phyloP scores from a whole-genome alignment of 1,140 invertebrate genomes.

The honey bee (Apis mellifera) region Amel_HAv3.1 CM009939.2:9211001-9211500 shows the following conservation, averaged over 20 bases:
- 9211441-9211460: conserved; percentile 13
- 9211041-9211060: too few relatives aligned
- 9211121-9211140: background rate
- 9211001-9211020: too few relatives aligned
- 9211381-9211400: conserved; percentile 31
- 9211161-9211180: background rate
- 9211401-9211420: conserved; percentile 10
- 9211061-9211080: background rate
- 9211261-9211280: too few relatives aligned
- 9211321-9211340: conserved; percentile 50
- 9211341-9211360: conserved; percentile 25
- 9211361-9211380: conserved; percentile 25
- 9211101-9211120: background rate
- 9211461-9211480: background rate
- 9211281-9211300: conserved; percentile 15
- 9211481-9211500: conserved; percentile 5
- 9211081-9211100: background rate
- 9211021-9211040: too few relatives aligned
- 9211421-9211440: conserved; percentile 31
- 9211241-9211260: background rate
- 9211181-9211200: conserved; percentile 10
- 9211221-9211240: conserved; percentile 11
- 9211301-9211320: background rate
- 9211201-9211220: conserved; percentile 34
- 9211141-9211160: conserved; percentile 1